These are phyloP conservation scores for Macrotus californicus DNA, from an alignment of 2,113 vertebrate species.

Conservation along the genomic window DNA sequence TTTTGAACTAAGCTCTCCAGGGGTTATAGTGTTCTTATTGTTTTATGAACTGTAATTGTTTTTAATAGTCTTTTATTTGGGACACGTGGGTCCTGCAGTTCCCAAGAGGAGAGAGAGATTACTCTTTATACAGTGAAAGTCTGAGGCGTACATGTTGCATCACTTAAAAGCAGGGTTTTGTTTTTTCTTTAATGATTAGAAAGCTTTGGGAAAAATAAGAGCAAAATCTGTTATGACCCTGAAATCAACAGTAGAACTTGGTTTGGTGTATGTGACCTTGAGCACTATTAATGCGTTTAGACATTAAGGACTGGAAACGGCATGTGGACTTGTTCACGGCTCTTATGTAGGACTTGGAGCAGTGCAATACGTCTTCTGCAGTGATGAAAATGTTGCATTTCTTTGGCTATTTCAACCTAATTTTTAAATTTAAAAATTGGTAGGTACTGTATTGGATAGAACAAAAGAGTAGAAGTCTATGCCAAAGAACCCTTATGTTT, in stretches of 20 bases:
- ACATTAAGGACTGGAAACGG: background rate
- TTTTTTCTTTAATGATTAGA: background rate
- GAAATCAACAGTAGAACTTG: background rate
- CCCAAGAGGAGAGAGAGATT: background rate
- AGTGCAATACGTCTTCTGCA: background rate
- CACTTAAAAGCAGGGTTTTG: background rate
- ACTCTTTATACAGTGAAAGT: conserved; percentile 18
- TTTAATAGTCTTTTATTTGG: conserved; percentile 45
- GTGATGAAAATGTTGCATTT: background rate
- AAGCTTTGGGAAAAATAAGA: conserved; percentile 18
- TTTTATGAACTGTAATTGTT: conserved; percentile 43
- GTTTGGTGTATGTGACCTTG: background rate
- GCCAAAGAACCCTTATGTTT: background rate
- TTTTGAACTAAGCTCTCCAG: background rate
- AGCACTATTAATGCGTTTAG: background rate
- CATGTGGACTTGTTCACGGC: background rate
- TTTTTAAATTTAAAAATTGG: background rate
- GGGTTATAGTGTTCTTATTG: background rate
- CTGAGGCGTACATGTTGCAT: conserved; percentile 44
- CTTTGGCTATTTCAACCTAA: background rate
- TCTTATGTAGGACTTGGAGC: background rate
- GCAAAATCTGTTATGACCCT: background rate
- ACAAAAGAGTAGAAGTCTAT: background rate
- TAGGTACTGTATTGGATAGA: background rate
- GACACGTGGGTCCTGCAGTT: conserved; percentile 44